Evolutionary conservation across 2,797 vertebrate genomes (phyloP), one percentile per base, ranked within the genome.

Genomic region (Halcyon smyrnensis): DNA sequence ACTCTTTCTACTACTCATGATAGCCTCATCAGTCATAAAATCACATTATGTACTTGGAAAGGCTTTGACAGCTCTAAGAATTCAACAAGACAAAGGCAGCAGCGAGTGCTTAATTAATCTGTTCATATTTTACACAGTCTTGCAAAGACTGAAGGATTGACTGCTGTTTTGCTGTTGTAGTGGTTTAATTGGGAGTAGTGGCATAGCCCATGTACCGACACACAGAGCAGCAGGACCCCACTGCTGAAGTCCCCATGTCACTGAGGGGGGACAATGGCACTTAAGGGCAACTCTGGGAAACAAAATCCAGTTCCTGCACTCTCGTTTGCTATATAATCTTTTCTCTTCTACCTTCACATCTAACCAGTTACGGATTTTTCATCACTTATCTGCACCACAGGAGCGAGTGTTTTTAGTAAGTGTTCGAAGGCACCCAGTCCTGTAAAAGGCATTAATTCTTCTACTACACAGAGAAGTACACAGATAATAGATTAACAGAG

Each of bases 51-150:
- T 63, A 75, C 70, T 91, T 54, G 69, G 78, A 60, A 83, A 75
- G 69, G 43, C 54, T 86, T 45, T 91, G 87, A 84, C 91, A 92
- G 73, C 91, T 90, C 27, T 45, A 69, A 91, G 74, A 90, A 95
- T 76, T 84, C 67, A 82, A 57, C 11, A 30, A 91, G 86, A 90
- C 79, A 77, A 92, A 86, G 76, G 43, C 81, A 89, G 48, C 36
- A 87, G 39, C 0, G 2, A 93, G 65, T 1, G 2, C 45, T 92
- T 62, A 78, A 79, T 15, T 53, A 64, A 82, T 83, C 39, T 0
- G 6, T 48, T 89, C 46, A 51, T 37, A 36, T 87, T 86, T 84
- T 74, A 89, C 30, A 43, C 68, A 21, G 15, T 20, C 57, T 67
- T 79, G 81, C 59, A 84, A 69, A 71, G 50, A 56, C 63, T 90